A percentile compares a stretch with the other conserved stretches of the same genome.
Conservation (phyloP, 2,888 invertebrate genomes). For the Phorcus lineatus region DNA sequence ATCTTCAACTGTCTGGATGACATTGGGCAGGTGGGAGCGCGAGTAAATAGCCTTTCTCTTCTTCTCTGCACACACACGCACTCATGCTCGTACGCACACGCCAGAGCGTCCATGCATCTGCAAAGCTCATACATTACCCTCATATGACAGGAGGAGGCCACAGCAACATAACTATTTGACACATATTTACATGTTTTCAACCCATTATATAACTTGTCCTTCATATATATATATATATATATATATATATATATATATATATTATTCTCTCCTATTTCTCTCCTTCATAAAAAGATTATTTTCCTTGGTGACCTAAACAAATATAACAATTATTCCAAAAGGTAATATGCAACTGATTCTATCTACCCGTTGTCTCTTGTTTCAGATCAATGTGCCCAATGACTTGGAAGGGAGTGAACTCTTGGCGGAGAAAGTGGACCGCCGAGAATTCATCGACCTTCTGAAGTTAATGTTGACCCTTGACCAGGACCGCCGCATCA, state of each 20-base stretch:
- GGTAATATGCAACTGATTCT: not conserved
- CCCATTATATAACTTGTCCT: too few species aligned
- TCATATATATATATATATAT: too few species aligned
- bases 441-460: constrained; percentile 97
- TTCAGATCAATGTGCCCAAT: constrained; percentile 74
- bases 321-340: not conserved
- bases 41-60: constrained; percentile 12
- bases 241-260: too few species aligned
- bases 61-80: not conserved
- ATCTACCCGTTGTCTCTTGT: constrained; percentile 6
- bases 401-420: constrained; percentile 97
- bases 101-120: not conserved
- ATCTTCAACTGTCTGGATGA: constrained; percentile 99
- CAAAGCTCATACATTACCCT: too few species aligned
- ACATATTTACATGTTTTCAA: too few species aligned
- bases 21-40: constrained; percentile 79
- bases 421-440: constrained; percentile 96
- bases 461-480: constrained; percentile 98
- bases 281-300: too few species aligned
- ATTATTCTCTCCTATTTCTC: too few species aligned
- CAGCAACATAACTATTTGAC: too few species aligned
- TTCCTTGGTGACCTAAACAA: too few species aligned
- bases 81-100: not conserved
- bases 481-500: constrained; percentile 96
- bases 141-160: too few species aligned